Percentiles rank a stretch among this genome's conserved stretches.
phyloP scores from a whole-genome alignment of 2,888 invertebrate species.

The Blomia tropicalis region DNA sequence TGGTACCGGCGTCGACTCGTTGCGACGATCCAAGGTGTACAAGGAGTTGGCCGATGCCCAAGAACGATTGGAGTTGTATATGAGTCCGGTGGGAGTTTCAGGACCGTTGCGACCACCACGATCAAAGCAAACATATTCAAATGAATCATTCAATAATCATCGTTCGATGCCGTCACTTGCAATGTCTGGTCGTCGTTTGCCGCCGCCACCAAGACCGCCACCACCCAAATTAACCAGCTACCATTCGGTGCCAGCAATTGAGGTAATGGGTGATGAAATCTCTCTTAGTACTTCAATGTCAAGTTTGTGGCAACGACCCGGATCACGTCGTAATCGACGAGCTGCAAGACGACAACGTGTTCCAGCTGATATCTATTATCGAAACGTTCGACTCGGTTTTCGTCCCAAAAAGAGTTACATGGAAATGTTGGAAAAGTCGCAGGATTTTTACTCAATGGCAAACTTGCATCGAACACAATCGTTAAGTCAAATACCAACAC shows the following conservation, averaged over 20 bases:
- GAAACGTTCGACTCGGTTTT: constrained; percentile 16
- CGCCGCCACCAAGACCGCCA: constrained; percentile 20
- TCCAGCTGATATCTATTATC: constrained; percentile 15
- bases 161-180: not conserved
- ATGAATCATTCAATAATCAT: not conserved
- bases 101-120: constrained; percentile 18
- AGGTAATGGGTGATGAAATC: not conserved
- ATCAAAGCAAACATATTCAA: no score
- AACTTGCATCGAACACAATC: constrained; percentile 8
- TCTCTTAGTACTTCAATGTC: constrained; percentile 3
- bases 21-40: constrained; percentile 13
- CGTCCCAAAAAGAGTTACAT: constrained; percentile 17
- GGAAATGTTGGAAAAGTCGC: not conserved
- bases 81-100: constrained; percentile 9
- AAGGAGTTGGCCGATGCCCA: constrained; percentile 20
- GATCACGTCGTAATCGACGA: not conserved
- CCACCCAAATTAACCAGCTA: constrained; percentile 10
- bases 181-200: constrained; percentile 4
- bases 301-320: not conserved
- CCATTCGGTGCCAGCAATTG: not conserved
- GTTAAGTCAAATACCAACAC: not conserved
- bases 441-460: not conserved
- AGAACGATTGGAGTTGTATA: constrained; percentile 18
- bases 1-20: constrained; percentile 9
- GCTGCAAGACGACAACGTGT: not conserved